phyloP scores from a whole-genome alignment of 2,797 vertebrate genomes.

The Myotis myotis region DNA sequence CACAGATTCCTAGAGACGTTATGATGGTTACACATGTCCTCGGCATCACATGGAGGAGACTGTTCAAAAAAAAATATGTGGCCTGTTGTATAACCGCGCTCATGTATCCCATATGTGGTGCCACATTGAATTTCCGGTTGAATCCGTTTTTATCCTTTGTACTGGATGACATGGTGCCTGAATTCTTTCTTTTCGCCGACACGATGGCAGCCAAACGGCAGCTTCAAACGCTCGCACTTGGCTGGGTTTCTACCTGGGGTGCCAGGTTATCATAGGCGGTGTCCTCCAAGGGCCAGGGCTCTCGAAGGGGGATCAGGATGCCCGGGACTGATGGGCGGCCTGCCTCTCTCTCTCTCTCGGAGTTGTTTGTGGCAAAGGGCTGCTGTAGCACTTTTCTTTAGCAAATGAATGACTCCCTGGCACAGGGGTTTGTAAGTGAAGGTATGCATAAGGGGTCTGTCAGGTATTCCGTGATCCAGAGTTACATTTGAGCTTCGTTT shows the following conservation, averaged over 20 bases:
- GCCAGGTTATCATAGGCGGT: constrained; percentile 91
- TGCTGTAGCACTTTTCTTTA: constrained; percentile 80
- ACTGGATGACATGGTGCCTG: constrained; percentile 92
- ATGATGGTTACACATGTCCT: constrained; percentile 94
- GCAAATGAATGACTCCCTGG: constrained; percentile 89
- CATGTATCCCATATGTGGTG: constrained; percentile 97
- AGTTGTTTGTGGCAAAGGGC: constrained; percentile 85
- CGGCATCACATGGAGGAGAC: constrained; percentile 93
- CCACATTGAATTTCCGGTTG: constrained; percentile 95
- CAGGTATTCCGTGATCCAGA: constrained; percentile 90
- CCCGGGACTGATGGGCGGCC: constrained; percentile 86
- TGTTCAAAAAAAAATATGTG: constrained; percentile 88
- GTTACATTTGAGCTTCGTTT: constrained; percentile 92
- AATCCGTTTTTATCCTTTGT: constrained; percentile 91
- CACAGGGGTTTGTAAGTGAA: constrained; percentile 88
- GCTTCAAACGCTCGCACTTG: constrained; percentile 90
- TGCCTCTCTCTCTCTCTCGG: constrained; percentile 60
- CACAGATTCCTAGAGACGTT: constrained; percentile 92
- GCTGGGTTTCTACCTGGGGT: constrained; percentile 91
- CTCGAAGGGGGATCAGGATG: constrained; percentile 86
- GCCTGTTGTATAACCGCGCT: constrained; percentile 92
- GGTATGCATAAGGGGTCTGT: constrained; percentile 91
- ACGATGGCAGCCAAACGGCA: constrained; percentile 92
- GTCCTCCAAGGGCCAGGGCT: constrained; percentile 89
- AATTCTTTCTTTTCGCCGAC: constrained; percentile 90